Conservation (phyloP, 2,797 vertebrate species). For the Todus mexicanus region DNA sequence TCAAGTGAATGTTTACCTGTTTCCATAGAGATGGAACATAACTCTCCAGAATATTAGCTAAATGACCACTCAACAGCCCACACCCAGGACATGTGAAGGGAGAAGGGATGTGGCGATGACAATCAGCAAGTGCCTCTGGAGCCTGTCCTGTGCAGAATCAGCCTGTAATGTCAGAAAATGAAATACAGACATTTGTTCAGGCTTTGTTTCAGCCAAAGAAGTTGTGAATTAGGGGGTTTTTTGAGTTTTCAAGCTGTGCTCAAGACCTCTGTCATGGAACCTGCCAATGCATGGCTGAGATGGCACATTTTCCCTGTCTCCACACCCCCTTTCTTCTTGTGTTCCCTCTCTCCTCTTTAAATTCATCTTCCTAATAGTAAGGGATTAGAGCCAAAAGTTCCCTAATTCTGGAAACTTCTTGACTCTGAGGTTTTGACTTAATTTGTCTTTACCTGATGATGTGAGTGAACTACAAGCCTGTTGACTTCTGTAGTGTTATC, state of each 20-base stretch:
- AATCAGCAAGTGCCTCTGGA: background rate
- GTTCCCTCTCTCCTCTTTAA: background rate
- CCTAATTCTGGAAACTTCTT: background rate
- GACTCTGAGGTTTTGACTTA: background rate
- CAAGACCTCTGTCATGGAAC: background rate
- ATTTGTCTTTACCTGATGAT: conserved; percentile 45
- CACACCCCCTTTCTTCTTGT: background rate
- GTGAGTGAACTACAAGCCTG: conserved; percentile 9
- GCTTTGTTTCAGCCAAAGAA: background rate
- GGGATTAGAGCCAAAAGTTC: background rate
- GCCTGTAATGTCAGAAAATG: background rate
- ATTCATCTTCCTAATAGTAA: background rate
- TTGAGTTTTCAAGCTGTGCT: background rate
- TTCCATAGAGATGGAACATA: background rate
- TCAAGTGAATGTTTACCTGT: background rate
- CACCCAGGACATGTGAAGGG: background rate
- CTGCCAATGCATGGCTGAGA: background rate
- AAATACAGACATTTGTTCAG: background rate
- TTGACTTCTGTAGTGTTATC: conserved; percentile 7
- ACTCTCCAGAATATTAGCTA: background rate
- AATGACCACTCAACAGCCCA: background rate
- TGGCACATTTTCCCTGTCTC: background rate
- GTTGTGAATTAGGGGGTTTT: background rate
- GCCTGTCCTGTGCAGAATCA: background rate
- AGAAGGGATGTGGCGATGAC: background rate